A percentile compares a stretch with the other conserved stretches of the same genome.
Evolutionary conservation across 1,140 invertebrate species (phyloP).

Genomic region (Temnothorax nylanderi): DNA sequence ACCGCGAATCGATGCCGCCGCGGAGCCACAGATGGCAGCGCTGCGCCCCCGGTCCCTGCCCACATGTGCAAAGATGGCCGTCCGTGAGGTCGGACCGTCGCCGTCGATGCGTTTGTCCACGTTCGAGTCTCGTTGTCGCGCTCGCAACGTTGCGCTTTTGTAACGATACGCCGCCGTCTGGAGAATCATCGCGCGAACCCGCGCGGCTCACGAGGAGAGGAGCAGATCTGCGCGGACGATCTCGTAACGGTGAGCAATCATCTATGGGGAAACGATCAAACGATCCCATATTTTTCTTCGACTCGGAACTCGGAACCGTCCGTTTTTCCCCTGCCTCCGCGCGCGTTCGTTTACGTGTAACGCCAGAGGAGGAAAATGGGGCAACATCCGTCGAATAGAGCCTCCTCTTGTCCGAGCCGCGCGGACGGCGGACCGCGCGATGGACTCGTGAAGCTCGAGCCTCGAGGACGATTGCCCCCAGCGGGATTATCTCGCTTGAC

Average conservation of each 20-base stretch:
- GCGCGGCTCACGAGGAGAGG: neutral
- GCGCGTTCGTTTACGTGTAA: neutral
- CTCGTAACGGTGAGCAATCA: constrained; percentile 55
- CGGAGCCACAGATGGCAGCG: constrained; percentile 74
- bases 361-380: neutral
- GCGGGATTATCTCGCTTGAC: neutral
- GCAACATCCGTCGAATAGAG: neutral
- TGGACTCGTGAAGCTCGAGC: neutral
- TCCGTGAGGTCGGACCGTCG: constrained; percentile 69
- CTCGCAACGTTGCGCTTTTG: constrained; percentile 6
- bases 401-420: no score
- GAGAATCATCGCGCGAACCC: neutral
- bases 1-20: constrained; percentile 66
- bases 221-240: neutral
- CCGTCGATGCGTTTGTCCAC: constrained; percentile 60
- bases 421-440: no score
- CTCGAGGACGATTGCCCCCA: neutral
- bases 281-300: constrained; percentile 28
- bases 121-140: constrained; percentile 46
- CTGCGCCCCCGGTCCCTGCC: constrained; percentile 72
- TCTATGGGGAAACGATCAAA: neutral
- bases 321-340: neutral
- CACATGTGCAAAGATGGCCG: constrained; percentile 82
- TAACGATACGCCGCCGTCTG: constrained; percentile 32
- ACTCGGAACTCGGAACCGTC: neutral